These are phyloP conservation scores for Okapia johnstoni DNA, from an alignment of 2,113 vertebrate genomes.

Conservation along the genomic window DNA sequence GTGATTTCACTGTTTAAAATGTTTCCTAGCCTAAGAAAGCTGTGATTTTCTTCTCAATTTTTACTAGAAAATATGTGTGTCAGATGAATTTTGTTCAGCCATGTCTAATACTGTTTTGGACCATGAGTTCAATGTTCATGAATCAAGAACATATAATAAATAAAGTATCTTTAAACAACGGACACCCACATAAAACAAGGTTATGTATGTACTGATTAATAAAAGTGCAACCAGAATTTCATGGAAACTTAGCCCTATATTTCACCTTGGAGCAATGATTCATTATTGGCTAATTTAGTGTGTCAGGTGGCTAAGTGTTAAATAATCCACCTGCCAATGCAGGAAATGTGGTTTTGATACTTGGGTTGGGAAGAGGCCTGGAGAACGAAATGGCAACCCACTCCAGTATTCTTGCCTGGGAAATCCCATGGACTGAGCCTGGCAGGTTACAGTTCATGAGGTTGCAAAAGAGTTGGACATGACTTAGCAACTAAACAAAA, in stretches of 20 bases:
- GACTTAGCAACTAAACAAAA: background rate
- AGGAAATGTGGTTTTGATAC: background rate
- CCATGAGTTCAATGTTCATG: background rate
- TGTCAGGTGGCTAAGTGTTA: background rate
- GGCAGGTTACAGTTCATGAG: background rate
- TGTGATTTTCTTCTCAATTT: background rate
- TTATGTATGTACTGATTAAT: background rate
- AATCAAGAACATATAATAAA: background rate
- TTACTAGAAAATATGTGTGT: background rate
- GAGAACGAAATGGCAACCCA: background rate
- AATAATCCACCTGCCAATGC: background rate
- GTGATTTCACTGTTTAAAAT: background rate
- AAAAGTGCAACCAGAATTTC: background rate
- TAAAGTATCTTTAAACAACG: background rate
- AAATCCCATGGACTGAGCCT: background rate
- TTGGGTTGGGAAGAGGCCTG: background rate
- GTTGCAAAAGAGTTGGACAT: background rate
- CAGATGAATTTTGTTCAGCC: background rate
- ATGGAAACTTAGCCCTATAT: background rate
- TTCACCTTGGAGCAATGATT: background rate
- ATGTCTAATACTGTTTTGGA: background rate
- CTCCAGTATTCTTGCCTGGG: background rate
- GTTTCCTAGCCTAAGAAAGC: background rate
- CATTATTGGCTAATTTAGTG: background rate
- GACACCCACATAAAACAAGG: background rate